Conservation (phyloP, 37 sponge, comb jelly and placozoan genomes). For the Beroe forskalii region DNA sequence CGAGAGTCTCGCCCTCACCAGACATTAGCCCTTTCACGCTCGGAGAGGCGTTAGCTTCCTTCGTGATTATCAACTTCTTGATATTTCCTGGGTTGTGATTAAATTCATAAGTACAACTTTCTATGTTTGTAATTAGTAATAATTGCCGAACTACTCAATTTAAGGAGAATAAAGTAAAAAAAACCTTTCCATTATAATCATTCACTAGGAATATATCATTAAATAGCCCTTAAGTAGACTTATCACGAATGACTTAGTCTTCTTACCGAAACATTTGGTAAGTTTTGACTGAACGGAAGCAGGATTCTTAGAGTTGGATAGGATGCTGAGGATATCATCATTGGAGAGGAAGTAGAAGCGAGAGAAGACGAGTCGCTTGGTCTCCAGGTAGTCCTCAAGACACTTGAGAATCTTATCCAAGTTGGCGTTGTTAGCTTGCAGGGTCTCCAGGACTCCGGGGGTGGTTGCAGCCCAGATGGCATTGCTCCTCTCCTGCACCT, state of each 20-base stretch:
- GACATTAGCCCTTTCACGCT: conserved; percentile 72
- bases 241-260: too few relatives aligned
- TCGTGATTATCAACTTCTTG: conserved; percentile 68
- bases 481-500: conserved; percentile 66
- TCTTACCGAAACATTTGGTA: conserved; percentile 49
- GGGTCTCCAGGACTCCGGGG: conserved; percentile 76
- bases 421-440: conserved; percentile 67
- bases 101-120: too few relatives aligned
- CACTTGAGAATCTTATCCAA: conserved; percentile 78
- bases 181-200: too few relatives aligned
- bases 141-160: too few relatives aligned
- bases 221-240: too few relatives aligned
- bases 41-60: conserved; percentile 53
- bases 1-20: conserved; percentile 72
- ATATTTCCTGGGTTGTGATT: conserved; percentile 69
- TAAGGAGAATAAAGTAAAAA: too few relatives aligned
- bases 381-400: conserved; percentile 81
- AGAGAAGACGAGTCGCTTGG: conserved; percentile 71
- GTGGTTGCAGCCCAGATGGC: conserved; percentile 72
- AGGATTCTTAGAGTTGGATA: conserved; percentile 73
- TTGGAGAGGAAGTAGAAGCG: conserved; percentile 80
- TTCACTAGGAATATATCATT: too few relatives aligned
- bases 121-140: too few relatives aligned
- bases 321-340: conserved; percentile 73
- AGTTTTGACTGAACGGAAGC: conserved; percentile 67